Base-by-base conservation (phyloP, 2,888 invertebrate species). In the Drosophila cracens region DNA sequence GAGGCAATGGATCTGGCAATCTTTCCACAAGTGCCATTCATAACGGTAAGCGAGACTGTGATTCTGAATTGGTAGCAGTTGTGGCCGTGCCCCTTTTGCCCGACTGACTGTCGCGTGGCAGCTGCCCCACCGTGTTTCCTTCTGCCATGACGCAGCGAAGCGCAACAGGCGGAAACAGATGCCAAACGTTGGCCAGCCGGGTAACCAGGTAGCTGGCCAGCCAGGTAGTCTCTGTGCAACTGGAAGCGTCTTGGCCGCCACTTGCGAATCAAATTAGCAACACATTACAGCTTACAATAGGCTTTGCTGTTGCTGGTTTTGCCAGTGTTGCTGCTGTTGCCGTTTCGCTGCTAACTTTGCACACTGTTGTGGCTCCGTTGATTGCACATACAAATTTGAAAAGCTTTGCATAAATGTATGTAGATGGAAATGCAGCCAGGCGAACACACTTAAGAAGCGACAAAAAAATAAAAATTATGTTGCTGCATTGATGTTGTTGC, bases 221-320 rank as follows among this genome's bases (percentile, higher is more conserved):
- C 59, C 65, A 46, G 48, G 40, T 18, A 43, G 36, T 34, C 71
- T 71, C 48, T 69, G 21, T 51, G 27, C 16, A 13, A 29, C 43
- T 67, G 73, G 64, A 63, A 79, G 71, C 73, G 73, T 69, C 84
- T 73, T 64, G 71, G 64, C 34, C 54, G 34, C 68, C 61, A 66
- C 62, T 70, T 72, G 73, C 68, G 79, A 87, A 74, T 86, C 81
- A 86, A 84, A 89, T 84, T 86, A 84, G 89, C 89, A 83, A 83
- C 81, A 86, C 86, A 89, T 83, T 86, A 89, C 83, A 74, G 76
- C 70, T 63, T 85, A 70, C 70, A 74, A 53, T 57, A 53, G 48
- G 40, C 27, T 62, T 69, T 52, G 49, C 27, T 59, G 67, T 54
- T 36, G 60, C 16, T 43, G 33, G 6, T 48, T 29, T 31, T 38